A percentile compares a stretch with the other conserved stretches of the same genome.
Conservation (phyloP, 1,140 invertebrate species). For the Araneus ventricosus region DNA sequence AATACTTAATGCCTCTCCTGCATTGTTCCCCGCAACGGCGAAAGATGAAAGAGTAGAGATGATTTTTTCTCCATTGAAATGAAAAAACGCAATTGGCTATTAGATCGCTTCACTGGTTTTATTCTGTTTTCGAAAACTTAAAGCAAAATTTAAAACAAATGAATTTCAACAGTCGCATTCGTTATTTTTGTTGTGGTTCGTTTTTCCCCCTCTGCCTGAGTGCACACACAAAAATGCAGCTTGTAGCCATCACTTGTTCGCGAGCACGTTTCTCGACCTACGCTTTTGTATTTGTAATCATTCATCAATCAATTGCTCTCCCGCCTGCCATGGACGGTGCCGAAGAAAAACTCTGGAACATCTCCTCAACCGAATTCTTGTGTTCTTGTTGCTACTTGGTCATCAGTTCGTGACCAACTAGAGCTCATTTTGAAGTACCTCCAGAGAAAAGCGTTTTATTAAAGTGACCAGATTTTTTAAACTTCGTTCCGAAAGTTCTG, state of each 20-base stretch:
- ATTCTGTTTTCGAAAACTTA: not conserved
- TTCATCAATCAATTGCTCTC: constrained; percentile 27
- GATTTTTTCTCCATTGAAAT: not conserved
- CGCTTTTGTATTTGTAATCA: constrained; percentile 19
- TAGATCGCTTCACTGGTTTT: not conserved
- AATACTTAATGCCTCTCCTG: too few species aligned
- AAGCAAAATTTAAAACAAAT: not conserved
- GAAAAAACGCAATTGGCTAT: not conserved
- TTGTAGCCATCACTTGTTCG: constrained; percentile 1
- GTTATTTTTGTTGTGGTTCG: not conserved
- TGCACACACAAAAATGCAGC: constrained; percentile 7
- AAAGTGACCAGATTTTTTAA: too few species aligned
- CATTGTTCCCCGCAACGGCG: too few species aligned
- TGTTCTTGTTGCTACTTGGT: not conserved
- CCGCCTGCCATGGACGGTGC: not conserved
- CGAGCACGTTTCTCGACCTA: constrained; percentile 23
- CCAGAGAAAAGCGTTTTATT: not conserved
- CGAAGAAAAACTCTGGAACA: not conserved
- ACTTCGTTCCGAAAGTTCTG: too few species aligned
- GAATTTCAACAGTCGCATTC: not conserved
- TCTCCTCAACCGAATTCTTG: not conserved
- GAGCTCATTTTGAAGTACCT: not conserved
- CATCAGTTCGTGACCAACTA: constrained; percentile 1
- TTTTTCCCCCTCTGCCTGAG: not conserved
- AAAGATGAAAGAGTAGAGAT: too few species aligned